Evolutionary conservation across 2,888 invertebrate species (phyloP).

Genomic region (Xanthorhoe designata): DNA sequence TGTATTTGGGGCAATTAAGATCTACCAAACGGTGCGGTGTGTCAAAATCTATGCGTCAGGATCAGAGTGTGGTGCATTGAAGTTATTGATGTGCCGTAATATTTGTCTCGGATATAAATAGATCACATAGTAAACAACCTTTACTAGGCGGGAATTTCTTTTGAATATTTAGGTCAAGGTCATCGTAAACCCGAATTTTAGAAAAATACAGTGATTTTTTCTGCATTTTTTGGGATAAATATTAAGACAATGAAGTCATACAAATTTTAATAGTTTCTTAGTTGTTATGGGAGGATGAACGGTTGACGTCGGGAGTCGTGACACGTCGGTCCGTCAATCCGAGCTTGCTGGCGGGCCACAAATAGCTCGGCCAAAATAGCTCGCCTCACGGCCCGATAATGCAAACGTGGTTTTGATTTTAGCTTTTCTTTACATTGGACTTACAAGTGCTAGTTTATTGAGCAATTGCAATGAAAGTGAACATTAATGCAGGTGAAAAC

Average conservation of each 20-base stretch:
- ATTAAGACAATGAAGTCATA: conserved; percentile 34
- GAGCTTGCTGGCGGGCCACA: conserved; percentile 79
- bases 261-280: conserved; percentile 53
- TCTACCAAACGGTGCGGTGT: conserved; percentile 27
- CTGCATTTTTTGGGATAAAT: conserved; percentile 11
- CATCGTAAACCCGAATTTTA: conserved; percentile 56
- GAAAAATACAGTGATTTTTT: conserved; percentile 19
- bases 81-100: conserved; percentile 34
- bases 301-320: conserved; percentile 71
- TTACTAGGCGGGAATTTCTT: conserved; percentile 47
- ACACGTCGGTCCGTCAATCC: conserved; percentile 84
- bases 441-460: conserved; percentile 45
- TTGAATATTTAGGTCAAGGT: conserved; percentile 81
- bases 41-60: conserved; percentile 12
- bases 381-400: conserved; percentile 80
- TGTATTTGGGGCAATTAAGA: conserved; percentile 30
- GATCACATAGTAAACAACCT: conserved; percentile 53
- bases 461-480: conserved; percentile 20
- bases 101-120: conserved; percentile 49
- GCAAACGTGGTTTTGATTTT: conserved; percentile 81
- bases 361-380: conserved; percentile 81
- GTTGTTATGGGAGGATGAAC: conserved; percentile 65
- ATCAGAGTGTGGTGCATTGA: conserved; percentile 22
- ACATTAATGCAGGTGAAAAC: conserved; percentile 28
- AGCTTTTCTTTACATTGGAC: conserved; percentile 66